Evolutionary conservation across 2,797 vertebrate genomes (phyloP).

Genomic region (Dromococcyx pavoninus): DNA sequence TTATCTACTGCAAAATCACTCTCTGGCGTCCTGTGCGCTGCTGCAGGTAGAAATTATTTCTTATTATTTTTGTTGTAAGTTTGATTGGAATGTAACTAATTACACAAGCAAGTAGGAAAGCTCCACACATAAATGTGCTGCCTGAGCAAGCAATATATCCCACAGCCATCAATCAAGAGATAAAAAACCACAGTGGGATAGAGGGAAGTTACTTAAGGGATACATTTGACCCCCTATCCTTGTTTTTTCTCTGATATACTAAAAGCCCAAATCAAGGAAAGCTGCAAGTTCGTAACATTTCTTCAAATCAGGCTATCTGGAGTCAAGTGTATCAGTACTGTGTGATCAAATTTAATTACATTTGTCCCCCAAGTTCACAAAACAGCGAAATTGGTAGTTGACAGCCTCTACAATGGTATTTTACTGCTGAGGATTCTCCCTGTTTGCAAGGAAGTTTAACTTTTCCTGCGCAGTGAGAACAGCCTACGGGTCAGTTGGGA

Average conservation of each 20-base stretch:
- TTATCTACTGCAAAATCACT: conserved; percentile 47
- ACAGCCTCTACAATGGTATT: background rate
- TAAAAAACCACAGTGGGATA: conserved; percentile 1
- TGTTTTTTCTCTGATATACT: background rate
- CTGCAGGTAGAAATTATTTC: conserved; percentile 58
- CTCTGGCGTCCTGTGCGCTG: conserved; percentile 15
- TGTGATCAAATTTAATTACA: background rate
- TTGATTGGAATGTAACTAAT: conserved; percentile 70
- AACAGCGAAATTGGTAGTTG: background rate
- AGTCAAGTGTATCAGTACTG: background rate
- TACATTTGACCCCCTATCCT: background rate
- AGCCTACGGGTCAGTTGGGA: background rate
- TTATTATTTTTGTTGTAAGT: conserved; percentile 68
- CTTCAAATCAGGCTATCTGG: background rate
- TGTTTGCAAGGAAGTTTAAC: background rate
- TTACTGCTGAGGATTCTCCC: background rate
- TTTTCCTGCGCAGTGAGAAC: background rate
- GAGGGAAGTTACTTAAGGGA: background rate
- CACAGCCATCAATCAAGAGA: conserved; percentile 41
- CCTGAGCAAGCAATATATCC: conserved; percentile 9
- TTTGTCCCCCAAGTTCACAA: background rate
- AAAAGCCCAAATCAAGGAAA: background rate
- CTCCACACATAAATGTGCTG: conserved; percentile 3
- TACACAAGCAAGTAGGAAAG: conserved; percentile 18
- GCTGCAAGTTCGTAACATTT: background rate